Conservation (phyloP, 2,797 vertebrate species). For the Glyptemys insculpta region DNA sequence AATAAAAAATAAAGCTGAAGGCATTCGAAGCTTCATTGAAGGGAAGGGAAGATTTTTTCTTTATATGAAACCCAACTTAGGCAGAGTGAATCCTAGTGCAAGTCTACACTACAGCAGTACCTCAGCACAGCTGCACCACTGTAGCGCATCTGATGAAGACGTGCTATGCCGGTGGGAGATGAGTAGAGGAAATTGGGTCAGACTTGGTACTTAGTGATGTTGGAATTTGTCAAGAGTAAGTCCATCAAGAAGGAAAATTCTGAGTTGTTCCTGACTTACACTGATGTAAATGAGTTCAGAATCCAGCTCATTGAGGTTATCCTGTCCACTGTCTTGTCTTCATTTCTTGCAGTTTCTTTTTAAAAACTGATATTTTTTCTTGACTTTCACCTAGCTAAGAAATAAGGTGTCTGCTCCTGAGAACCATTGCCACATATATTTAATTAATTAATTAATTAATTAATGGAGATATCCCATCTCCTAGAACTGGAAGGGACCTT, state of each 20-base stretch:
- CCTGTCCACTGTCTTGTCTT: not conserved
- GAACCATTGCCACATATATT: not conserved
- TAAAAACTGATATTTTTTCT: not conserved
- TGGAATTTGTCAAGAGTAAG: conserved; percentile 34
- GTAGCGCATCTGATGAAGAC: no score
- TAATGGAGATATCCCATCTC: no score
- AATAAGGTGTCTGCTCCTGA: not conserved
- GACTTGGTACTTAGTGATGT: not conserved
- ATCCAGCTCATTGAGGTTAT: not conserved
- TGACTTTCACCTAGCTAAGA: not conserved
- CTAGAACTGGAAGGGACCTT: no score
- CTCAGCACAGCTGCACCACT: no score
- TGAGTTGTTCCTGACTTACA: not conserved
- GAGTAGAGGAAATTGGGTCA: not conserved
- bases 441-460: no score
- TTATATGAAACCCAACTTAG: conserved; percentile 32
- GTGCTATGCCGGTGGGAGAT: not conserved
- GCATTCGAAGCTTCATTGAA: conserved; percentile 54
- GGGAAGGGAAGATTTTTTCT: conserved; percentile 50
- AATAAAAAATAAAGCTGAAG: conserved; percentile 41
- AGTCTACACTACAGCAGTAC: no score
- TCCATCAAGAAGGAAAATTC: not conserved
- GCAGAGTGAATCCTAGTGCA: not conserved
- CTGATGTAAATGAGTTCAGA: not conserved
- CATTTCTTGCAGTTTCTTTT: not conserved